Base-by-base conservation (phyloP, 2,113 vertebrate genomes). In the Mus pahari region DNA sequence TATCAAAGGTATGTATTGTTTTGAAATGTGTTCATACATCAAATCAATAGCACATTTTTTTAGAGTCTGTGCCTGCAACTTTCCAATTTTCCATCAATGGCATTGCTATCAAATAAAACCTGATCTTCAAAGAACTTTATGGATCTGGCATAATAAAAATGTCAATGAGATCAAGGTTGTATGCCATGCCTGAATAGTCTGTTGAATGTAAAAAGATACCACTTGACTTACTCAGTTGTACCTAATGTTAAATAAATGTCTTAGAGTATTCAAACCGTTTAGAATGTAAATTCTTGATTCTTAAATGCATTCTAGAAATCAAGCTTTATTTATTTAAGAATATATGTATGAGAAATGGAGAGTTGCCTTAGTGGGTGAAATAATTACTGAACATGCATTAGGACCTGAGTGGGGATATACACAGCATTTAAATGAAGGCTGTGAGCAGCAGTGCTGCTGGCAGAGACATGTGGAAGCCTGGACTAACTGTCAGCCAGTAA, bases 21-120 rank as follows among this genome's bases (percentile, higher is more conserved):
- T 95, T 86, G 86, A 92, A 96, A 87, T 91, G 33, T 79, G 28
- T 74, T 84, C 86, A 84, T 86, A 92, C 14, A 96, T 97, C 91
- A 96, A 91, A 55, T 71, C 48, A 94, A 58, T 4, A 75, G 50
- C n/a, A 75, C 26, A 42, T n/a, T 82, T 87, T 75, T 96, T 93
- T 78, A 89, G 45, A 90, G 58, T 84, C 6, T 20, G 48, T 78
- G 5, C 68, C 31, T 60, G 77, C 82, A 95, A 28, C n/a, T 77
- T 96, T 96, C 39, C 53, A 55, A 89, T 91, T 91, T 92, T 20
- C 86, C 39, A 66, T 83, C 89, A 45, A 24, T 42, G n/a, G 48
- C 60, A 86, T n/a, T 75, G 28, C 60, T 97, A 82, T 92, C 78
- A 91, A 86, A 93, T 28, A 58, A 6, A 58, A 87, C 16, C 62